phyloP scores from a whole-genome alignment of 2,888 invertebrate species.

The Diploptera punctata region DNA sequence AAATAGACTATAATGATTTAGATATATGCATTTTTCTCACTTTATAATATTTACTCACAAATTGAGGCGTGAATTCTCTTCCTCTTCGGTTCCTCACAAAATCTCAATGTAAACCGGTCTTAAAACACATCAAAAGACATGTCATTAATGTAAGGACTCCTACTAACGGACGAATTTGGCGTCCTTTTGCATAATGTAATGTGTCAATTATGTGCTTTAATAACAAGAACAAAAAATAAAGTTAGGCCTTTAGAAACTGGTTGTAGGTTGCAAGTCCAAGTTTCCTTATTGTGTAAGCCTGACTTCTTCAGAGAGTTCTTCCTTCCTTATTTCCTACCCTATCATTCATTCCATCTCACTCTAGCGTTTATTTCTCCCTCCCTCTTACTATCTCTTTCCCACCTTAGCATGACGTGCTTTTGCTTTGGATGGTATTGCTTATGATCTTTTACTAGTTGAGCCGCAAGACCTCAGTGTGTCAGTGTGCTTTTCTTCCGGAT shows the following conservation, averaged over 20 bases:
- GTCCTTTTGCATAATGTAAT: not conserved
- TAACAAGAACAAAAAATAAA: no score
- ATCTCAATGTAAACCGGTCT: no score
- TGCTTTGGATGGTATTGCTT: not conserved
- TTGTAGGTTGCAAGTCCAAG: not conserved
- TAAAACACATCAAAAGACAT: no score
- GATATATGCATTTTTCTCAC: no score
- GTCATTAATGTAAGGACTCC: no score
- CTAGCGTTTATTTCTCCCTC: constrained; percentile 1
- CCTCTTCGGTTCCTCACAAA: no score
- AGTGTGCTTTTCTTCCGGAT: not conserved
- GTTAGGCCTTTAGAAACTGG: not conserved
- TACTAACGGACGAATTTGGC: no score
- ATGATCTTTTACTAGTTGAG: not conserved
- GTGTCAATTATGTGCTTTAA: not conserved
- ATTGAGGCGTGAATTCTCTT: no score
- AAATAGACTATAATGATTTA: no score
- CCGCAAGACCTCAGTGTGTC: constrained; percentile 1
- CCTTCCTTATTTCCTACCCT: constrained; percentile 14
- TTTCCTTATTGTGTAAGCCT: not conserved
- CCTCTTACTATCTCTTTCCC: no score
- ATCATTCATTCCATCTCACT: constrained; percentile 7
- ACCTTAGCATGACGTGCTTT: not conserved
- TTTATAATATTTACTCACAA: no score
- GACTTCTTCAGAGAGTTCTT: not conserved